Evolutionary conservation across 2,113 vertebrate species (phyloP), one percentile per base, ranked within the genome.

Genomic region (Hassar affinis): DNA sequence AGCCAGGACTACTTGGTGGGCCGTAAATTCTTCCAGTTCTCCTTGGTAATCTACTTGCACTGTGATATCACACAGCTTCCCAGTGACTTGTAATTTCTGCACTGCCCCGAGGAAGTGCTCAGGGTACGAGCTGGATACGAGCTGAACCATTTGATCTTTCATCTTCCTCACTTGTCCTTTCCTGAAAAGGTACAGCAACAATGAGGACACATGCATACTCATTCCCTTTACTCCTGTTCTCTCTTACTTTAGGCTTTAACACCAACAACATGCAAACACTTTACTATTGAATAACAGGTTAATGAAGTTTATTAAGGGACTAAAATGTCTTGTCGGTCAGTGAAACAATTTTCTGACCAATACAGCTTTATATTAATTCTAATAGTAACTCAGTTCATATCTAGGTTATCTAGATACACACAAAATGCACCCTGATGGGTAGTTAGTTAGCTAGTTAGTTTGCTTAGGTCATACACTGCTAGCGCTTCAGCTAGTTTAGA

Each of bases 21-120:
- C 97, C 49, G 93, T 92, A 56, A 99, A 99, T 76, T 97, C 96
- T 3, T 95, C 91, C 1, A 94, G 87, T 1, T 95, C 92, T 0
- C 96, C 97, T 84, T 96, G 93, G 78, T 94, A 94, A 88, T 97
- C 95, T 47, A 98, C 96, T 0, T 95, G 96, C n/a, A 99, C 95
- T 0, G 95, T 97, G 25, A 98, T 92, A 0, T 99, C 98, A 74
- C 96, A 98, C 45, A 99, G 92, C 57, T 95, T 96, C 4, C 97
- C 96, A 18, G 95, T 92, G 49, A 94, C 92, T 57, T 95, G 94
- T 61, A 98, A 93, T 57, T 97, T 93, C 6, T 97, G 94, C 95
- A 99, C 95, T 75, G 96, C 96, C 12, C 94, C 90, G 86, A 99
- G 91, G 3, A 98, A 87, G 92, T 95, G 94, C 64, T 94, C 85